Percentiles rank a stretch among this genome's conserved stretches.
Evolutionary conservation across 2,797 vertebrate genomes (phyloP).

Genomic region (Lepus oiostolus): DNA sequence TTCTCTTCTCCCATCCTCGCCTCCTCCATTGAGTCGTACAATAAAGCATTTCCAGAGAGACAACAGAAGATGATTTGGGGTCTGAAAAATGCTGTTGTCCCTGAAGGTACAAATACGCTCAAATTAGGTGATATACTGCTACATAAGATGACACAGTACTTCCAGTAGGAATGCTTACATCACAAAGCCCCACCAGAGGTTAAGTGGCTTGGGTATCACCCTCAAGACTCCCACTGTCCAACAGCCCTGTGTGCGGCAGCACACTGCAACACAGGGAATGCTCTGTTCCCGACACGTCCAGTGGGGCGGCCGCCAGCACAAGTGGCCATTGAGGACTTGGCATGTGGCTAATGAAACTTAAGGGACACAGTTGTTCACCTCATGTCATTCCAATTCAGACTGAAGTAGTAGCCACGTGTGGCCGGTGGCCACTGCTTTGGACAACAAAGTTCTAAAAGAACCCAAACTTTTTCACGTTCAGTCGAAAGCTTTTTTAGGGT

Average conservation of each 20-base stretch:
- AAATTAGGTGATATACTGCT: neutral
- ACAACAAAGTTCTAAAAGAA: neutral
- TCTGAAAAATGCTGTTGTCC: neutral
- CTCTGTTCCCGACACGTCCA: neutral
- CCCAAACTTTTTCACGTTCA: neutral
- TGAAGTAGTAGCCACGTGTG: conserved; percentile 11
- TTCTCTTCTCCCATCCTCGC: conserved; percentile 31
- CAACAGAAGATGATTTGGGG: neutral
- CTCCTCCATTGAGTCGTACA: conserved; percentile 10
- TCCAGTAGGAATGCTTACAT: conserved; percentile 13
- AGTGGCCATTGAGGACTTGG: neutral
- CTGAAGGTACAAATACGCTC: conserved; percentile 16
- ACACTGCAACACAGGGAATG: neutral
- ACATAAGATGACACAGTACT: neutral
- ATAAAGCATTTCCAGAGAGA: conserved; percentile 65
- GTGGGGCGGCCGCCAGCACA: neutral
- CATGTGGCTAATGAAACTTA: neutral
- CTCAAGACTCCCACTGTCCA: neutral
- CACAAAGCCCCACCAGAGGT: neutral
- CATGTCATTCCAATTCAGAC: conserved; percentile 24
- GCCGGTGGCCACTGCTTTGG: neutral
- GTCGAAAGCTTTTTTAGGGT: conserved; percentile 25
- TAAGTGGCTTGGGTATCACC: neutral
- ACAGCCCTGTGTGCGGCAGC: neutral
- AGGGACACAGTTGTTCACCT: neutral